Conservation (phyloP, 2,113 vertebrate genomes). For the Agelaius phoeniceus region DNA sequence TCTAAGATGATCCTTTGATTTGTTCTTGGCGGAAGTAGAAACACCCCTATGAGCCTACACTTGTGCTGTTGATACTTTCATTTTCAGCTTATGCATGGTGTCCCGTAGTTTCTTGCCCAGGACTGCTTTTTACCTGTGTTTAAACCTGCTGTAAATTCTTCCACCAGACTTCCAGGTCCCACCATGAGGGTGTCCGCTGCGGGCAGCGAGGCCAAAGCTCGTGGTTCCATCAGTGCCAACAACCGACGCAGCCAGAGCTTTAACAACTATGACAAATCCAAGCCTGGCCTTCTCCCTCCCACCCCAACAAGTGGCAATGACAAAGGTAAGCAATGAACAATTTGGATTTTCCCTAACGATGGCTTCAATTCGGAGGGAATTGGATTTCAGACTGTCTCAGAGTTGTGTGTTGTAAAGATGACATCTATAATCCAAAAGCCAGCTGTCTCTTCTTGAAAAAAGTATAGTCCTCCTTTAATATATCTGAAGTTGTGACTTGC, state of each 20-base stretch:
- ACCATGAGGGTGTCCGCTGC: conserved; percentile 85
- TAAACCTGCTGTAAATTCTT: background rate
- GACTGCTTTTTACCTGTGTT: background rate
- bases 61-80: background rate
- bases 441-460: background rate
- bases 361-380: accelerated
- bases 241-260: conserved; percentile 96
- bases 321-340: conserved; percentile 80
- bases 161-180: conserved; percentile 90
- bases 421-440: background rate
- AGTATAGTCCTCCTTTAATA: background rate
- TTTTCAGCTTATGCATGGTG: conserved; percentile 13
- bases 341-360: background rate
- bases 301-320: conserved; percentile 63
- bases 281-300: conserved; percentile 79
- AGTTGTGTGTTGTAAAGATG: background rate
- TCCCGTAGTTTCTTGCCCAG: background rate
- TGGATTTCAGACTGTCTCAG: background rate
- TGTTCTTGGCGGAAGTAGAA: background rate
- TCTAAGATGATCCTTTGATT: background rate
- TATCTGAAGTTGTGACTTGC: background rate
- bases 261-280: conserved; percentile 91
- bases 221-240: conserved; percentile 80
- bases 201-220: conserved; percentile 86
- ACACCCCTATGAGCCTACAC: background rate